phyloP scores from a whole-genome alignment of 2,888 invertebrate species.

The Achlya flavicornis region DNA sequence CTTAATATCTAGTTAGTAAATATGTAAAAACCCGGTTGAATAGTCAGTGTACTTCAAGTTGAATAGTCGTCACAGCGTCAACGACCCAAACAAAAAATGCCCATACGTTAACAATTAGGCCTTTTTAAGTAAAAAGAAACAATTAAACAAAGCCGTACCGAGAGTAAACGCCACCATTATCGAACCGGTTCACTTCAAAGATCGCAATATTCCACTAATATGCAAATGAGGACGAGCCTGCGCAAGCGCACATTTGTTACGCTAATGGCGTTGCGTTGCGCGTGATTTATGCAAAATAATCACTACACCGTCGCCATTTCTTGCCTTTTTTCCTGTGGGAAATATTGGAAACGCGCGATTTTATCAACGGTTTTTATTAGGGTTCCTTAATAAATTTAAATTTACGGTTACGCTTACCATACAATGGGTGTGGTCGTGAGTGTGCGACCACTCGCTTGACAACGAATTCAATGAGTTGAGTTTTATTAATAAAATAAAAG shows the following conservation, averaged over 20 bases:
- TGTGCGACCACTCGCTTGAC: slow-evolving; percentile 8
- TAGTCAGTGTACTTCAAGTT: too few species aligned
- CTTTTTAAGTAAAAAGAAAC: not conserved
- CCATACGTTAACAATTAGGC: not conserved
- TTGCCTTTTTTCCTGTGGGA: slow-evolving; percentile 26
- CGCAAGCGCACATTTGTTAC: slow-evolving; percentile 47
- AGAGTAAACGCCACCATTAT: slow-evolving; percentile 12
- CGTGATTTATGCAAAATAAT: slow-evolving; percentile 51
- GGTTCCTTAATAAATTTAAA: slow-evolving; percentile 29
- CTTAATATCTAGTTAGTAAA: not conserved
- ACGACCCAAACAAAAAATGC: not conserved
- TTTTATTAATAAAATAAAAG: not conserved
- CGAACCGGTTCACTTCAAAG: slow-evolving; percentile 14
- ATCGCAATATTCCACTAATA: slow-evolving; percentile 39
- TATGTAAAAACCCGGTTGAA: not conserved
- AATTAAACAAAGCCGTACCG: not conserved
- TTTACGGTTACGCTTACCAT: slow-evolving; percentile 28
- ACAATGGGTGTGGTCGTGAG: slow-evolving; percentile 29
- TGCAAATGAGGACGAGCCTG: slow-evolving; percentile 41
- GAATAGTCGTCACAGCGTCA: not conserved
- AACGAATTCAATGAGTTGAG: slow-evolving; percentile 6
- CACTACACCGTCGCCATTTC: slow-evolving; percentile 37
- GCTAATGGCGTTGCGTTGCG: slow-evolving; percentile 45
- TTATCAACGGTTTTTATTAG: slow-evolving; percentile 22
- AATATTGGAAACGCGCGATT: slow-evolving; percentile 14